These are phyloP conservation scores for Acleris sparsana DNA, from an alignment of 2,888 invertebrate genomes.

Conservation along the genomic window DNA sequence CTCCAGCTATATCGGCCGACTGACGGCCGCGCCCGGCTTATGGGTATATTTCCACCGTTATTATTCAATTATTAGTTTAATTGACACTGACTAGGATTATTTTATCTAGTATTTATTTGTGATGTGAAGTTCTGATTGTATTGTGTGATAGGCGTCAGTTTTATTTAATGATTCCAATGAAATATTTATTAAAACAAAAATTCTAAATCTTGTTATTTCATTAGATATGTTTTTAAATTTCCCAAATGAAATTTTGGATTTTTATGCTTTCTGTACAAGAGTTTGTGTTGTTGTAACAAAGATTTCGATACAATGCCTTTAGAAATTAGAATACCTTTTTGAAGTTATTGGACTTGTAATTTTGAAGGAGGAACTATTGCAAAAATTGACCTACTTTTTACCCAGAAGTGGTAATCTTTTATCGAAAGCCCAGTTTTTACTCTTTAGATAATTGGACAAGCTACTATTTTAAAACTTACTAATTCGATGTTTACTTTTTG, in stretches of 20 bases:
- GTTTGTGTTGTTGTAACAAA: slow-evolving; percentile 18
- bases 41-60: slow-evolving; percentile 79
- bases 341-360: too few relatives aligned
- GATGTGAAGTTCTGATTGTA: slow-evolving; percentile 69
- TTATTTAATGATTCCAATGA: slow-evolving; percentile 69
- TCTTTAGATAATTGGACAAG: too few relatives aligned
- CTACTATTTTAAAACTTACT: too few relatives aligned
- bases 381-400: too few relatives aligned
- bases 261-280: slow-evolving; percentile 7
- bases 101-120: slow-evolving; percentile 79
- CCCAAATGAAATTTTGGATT: slow-evolving; percentile 11
- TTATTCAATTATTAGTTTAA: slow-evolving; percentile 81
- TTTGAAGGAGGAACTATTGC: too few relatives aligned
- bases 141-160: slow-evolving; percentile 71
- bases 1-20: slow-evolving; percentile 87
- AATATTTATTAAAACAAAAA: slow-evolving; percentile 65
- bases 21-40: slow-evolving; percentile 76
- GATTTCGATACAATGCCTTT: not conserved
- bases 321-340: too few relatives aligned
- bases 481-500: too few relatives aligned
- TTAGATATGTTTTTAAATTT: slow-evolving; percentile 42
- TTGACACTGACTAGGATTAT: slow-evolving; percentile 80
- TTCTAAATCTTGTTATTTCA: slow-evolving; percentile 52
- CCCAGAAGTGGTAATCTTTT: too few relatives aligned
- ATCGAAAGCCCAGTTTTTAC: too few relatives aligned